phyloP scores from a whole-genome alignment of 2,113 vertebrate species.

The Irena cyanogastra region DNA sequence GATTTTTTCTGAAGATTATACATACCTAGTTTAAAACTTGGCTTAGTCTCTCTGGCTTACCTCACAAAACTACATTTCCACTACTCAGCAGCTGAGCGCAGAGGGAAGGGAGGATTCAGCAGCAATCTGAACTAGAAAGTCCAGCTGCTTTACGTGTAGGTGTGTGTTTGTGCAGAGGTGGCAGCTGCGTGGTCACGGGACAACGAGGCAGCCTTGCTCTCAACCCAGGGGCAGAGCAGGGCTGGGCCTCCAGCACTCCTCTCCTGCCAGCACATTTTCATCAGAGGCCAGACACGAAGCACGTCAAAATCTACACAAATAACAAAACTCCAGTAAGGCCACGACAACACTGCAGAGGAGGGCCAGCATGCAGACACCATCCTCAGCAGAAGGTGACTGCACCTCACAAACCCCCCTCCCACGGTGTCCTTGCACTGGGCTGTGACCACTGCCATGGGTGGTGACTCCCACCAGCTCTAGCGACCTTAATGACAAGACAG shows the following conservation, averaged over 20 bases:
- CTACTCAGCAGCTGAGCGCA: background rate
- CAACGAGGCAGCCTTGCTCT: background rate
- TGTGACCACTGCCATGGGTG: background rate
- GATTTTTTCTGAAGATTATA: background rate
- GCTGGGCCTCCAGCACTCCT: background rate
- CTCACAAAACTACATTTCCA: background rate
- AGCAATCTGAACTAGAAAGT: background rate
- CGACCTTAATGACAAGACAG: background rate
- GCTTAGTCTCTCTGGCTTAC: background rate
- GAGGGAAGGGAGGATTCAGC: background rate
- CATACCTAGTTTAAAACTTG: background rate
- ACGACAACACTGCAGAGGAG: rapidly evolving
- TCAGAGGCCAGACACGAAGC: background rate
- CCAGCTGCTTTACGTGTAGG: background rate
- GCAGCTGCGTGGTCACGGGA: rapidly evolving
- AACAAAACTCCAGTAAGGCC: background rate
- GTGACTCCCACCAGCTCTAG: background rate
- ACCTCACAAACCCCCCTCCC: background rate
- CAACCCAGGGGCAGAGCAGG: background rate
- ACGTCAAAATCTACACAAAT: background rate
- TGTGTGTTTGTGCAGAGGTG: background rate
- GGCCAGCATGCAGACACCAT: background rate
- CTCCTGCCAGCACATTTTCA: background rate
- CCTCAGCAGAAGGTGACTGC: background rate
- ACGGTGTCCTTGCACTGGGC: rapidly evolving